Conservation (phyloP, 2,797 vertebrate species). For the Melanotaenia parkinsoni region DNA sequence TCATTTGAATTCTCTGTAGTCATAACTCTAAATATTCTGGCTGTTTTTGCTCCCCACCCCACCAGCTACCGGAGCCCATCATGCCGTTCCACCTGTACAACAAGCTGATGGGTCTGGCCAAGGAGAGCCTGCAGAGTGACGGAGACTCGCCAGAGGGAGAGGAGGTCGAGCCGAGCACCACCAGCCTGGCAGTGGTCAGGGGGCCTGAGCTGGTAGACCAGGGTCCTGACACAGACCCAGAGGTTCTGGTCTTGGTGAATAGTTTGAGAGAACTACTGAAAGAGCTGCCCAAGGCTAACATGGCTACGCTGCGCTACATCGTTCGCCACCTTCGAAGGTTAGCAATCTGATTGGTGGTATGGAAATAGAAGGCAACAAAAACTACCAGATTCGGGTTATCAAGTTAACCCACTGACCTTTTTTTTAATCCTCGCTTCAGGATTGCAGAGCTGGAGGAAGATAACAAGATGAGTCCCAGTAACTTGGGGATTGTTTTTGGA, state of each 20-base stretch:
- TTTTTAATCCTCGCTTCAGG: conserved; percentile 69
- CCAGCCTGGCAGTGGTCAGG: conserved; percentile 32
- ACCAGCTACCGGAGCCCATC: conserved; percentile 93
- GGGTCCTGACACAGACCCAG: conserved; percentile 80
- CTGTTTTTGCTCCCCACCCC: background rate
- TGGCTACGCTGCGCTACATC: conserved; percentile 88
- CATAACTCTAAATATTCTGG: background rate
- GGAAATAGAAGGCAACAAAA: background rate
- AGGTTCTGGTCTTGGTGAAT: conserved; percentile 81
- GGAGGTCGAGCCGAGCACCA: conserved; percentile 45
- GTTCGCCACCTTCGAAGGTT: conserved; percentile 90
- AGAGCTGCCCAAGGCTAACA: conserved; percentile 87
- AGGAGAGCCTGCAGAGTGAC: conserved; percentile 89
- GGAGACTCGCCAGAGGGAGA: conserved; percentile 74
- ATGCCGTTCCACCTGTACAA: conserved; percentile 93
- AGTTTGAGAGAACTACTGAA: conserved; percentile 86
- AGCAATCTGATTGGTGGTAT: conserved; percentile 19
- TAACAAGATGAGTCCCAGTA: conserved; percentile 97
- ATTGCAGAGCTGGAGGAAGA: conserved; percentile 92
- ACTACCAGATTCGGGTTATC: background rate
- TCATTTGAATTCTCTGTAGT: background rate
- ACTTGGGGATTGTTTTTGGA: conserved; percentile 96
- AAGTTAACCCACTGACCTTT: no score
- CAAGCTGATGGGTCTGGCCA: conserved; percentile 93
- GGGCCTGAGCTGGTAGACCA: conserved; percentile 82